Evolutionary conservation across 1,140 invertebrate species (phyloP).

Genomic region (Lordiphosa stackelbergi): DNA sequence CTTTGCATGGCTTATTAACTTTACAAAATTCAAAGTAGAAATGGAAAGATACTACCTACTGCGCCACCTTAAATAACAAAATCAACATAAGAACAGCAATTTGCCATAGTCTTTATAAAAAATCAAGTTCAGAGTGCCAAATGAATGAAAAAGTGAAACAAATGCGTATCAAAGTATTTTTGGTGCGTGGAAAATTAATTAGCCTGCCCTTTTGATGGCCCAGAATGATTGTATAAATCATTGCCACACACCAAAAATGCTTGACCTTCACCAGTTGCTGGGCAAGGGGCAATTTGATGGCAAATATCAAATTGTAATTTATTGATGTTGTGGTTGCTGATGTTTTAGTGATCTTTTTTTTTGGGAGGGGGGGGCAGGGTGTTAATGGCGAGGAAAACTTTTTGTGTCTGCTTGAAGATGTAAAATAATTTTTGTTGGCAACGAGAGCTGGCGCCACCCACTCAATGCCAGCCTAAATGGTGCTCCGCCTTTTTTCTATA

Average conservation of each 20-base stretch:
- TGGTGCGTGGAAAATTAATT: conserved; percentile 48
- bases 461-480: conserved; percentile 60
- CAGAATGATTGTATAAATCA: conserved; percentile 38
- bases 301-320: too few relatives aligned
- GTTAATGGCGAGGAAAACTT: conserved; percentile 29
- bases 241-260: conserved; percentile 18
- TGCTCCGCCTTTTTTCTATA: conserved; percentile 10
- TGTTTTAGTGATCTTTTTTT: conserved; percentile 12
- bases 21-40: too few relatives aligned
- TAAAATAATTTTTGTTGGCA: conserved; percentile 46
- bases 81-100: conserved; percentile 1
- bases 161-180: conserved; percentile 18
- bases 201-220: conserved; percentile 38
- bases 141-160: conserved; percentile 19
- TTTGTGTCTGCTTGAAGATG: conserved; percentile 1
- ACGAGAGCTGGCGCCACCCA: conserved; percentile 37
- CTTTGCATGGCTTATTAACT: too few relatives aligned
- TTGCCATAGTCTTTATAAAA: conserved; percentile 46
- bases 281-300: too few relatives aligned
- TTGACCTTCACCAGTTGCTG: conserved; percentile 22
- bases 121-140: conserved; percentile 50
- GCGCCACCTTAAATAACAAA: too few relatives aligned
- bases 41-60: too few relatives aligned
- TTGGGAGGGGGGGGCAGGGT: conserved; percentile 14
- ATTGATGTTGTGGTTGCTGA: conserved; percentile 11